Conservation (phyloP, 2,888 invertebrate genomes). For the Eulithis testata region DNA sequence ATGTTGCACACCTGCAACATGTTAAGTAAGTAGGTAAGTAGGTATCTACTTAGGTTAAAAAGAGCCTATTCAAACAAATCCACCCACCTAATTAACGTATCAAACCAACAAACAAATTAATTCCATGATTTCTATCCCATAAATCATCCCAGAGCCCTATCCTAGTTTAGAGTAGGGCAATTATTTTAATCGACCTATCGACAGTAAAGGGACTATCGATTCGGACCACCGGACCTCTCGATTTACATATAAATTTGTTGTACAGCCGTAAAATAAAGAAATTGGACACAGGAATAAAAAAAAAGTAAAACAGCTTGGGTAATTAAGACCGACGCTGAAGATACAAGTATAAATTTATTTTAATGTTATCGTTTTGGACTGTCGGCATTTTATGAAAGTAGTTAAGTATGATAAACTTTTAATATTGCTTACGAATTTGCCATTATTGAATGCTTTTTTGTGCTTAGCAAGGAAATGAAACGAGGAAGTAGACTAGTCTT, state of each 20-base stretch:
- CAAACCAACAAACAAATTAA: conserved; percentile 21
- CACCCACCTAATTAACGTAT: conserved; percentile 24
- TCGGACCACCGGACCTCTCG: conserved; percentile 73
- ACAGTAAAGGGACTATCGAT: conserved; percentile 50
- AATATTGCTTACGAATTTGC: too few species aligned
- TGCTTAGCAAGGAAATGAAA: too few species aligned
- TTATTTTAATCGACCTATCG: conserved; percentile 61
- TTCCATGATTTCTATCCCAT: conserved; percentile 35
- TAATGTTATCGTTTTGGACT: conserved; percentile 57
- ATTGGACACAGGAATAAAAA: conserved; percentile 66
- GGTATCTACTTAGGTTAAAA: not conserved
- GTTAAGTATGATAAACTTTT: too few species aligned
- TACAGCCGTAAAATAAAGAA: conserved; percentile 81
- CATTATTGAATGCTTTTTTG: too few species aligned
- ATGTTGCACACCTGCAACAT: too few species aligned
- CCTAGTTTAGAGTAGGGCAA: conserved; percentile 52
- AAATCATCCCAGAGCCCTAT: conserved; percentile 41
- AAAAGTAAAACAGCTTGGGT: conserved; percentile 39
- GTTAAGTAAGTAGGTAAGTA: too few species aligned
- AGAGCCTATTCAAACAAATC: conserved; percentile 21
- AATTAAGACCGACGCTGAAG: conserved; percentile 71
- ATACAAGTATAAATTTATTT: conserved; percentile 74
- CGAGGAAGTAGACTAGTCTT: too few species aligned
- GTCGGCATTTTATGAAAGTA: conserved; percentile 38
- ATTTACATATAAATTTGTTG: conserved; percentile 83